Conservation (phyloP, 2,113 vertebrate genomes). For the Carollia perspicillata region DNA sequence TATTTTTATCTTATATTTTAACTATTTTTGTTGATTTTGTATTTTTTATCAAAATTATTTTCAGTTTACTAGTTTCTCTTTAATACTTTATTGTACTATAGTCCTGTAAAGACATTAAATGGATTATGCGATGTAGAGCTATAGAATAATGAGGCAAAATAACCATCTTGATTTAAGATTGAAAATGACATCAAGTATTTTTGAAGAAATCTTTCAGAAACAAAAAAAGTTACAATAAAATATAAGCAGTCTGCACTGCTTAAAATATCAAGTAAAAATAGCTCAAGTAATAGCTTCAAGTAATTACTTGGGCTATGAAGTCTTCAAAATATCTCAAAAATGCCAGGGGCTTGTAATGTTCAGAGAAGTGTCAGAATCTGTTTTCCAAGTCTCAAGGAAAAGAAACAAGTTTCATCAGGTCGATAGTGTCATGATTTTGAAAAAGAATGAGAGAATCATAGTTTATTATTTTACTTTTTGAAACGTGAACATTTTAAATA, state of each 20-base stretch:
- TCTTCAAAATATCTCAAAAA: background rate
- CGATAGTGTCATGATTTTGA: background rate
- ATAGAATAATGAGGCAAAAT: conserved; percentile 4
- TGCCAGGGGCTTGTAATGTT: background rate
- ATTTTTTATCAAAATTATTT: conserved; percentile 9
- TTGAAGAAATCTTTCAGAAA: background rate
- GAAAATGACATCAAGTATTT: conserved; percentile 14
- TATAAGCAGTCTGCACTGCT: background rate
- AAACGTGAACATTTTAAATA: background rate
- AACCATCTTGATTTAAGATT: conserved; percentile 18
- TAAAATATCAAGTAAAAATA: conserved; percentile 18
- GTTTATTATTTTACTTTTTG: background rate
- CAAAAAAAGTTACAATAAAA: background rate
- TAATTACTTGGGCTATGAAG: background rate
- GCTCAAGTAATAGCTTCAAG: no score
- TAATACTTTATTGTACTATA: background rate
- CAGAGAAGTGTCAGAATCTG: background rate
- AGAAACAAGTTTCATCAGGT: background rate
- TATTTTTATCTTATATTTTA: background rate
- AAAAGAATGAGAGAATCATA: background rate
- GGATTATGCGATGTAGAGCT: background rate
- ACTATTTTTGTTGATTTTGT: background rate
- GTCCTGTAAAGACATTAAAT: background rate
- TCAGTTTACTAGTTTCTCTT: conserved; percentile 25
- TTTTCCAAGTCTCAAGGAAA: background rate